phyloP scores from a whole-genome alignment of 1,140 invertebrate species.

The Drosophila funebris region DNA sequence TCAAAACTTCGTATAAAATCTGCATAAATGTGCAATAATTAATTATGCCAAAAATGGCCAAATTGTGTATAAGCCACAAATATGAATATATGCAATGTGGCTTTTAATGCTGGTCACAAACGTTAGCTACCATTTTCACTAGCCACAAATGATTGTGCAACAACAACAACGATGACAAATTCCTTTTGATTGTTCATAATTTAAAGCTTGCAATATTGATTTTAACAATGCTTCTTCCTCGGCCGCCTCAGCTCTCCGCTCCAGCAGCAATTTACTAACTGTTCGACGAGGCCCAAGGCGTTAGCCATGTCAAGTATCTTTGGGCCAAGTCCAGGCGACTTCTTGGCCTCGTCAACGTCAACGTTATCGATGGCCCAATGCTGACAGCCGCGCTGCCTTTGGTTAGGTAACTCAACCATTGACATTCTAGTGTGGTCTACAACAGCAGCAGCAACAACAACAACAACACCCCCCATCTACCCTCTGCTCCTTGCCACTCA shows the following conservation, averaged over 20 bases:
- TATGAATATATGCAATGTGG: background rate
- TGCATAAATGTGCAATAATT: slow-evolving; percentile 9
- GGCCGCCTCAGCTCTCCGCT: background rate
- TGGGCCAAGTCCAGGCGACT: background rate
- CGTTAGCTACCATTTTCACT: background rate
- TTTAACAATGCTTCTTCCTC: background rate
- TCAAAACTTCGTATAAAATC: background rate
- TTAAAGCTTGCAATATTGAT: slow-evolving; percentile 43
- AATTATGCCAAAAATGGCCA: background rate
- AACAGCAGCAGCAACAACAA: background rate
- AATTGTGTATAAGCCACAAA: background rate
- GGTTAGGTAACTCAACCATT: slow-evolving; percentile 19
- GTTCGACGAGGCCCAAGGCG: background rate
- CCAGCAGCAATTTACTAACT: background rate
- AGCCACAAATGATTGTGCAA: background rate
- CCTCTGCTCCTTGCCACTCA: background rate
- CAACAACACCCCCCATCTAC: background rate
- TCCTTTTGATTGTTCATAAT: slow-evolving; percentile 35
- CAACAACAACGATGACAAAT: slow-evolving; percentile 8
- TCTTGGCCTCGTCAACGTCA: slow-evolving; percentile 26
- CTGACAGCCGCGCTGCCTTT: slow-evolving; percentile 13
- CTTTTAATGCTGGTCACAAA: background rate
- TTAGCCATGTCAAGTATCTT: slow-evolving; percentile 16
- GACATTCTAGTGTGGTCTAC: slow-evolving; percentile 13
- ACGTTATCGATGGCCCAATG: slow-evolving; percentile 24